Base-by-base conservation (phyloP, 2,797 vertebrate genomes). In the Pristis pectinata region DNA sequence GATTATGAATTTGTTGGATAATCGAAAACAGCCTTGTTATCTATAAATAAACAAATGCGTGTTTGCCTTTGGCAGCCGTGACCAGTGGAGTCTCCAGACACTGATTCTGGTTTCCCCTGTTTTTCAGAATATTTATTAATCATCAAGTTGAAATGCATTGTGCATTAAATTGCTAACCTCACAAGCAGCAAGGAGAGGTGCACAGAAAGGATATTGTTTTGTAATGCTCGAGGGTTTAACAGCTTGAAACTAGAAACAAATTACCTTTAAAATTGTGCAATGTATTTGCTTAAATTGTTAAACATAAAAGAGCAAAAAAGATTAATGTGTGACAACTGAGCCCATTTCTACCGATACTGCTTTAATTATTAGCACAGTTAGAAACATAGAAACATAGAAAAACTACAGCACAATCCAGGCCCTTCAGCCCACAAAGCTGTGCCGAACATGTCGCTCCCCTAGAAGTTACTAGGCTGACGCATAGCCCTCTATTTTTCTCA, bases 11-110 rank as follows among this genome's bases (percentile, higher is more conserved):
- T 91, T 64, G n/a, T 61, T 91, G 7, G 87, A 91, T 91, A 91
- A 91, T 91, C 34, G n/a, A n/a, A 91, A 91, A 67, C 59, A 91
- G 87, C n/a, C 87, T 91, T 41, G 87, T 41, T 91, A 91, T 91
- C 87, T 91, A 91, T 91, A 91, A 91, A 91, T 91, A 91, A 91
- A 91, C 30, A 67, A 67, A 41, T 67, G 61, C 2, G 59, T 91
- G 37, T 22, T 67, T 91, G 87, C 41, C 87, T 91, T 91, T 91
- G 87, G 59, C 87, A 67, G 61, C n/a, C 49, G 59, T 41, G 87
- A 64, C 59, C 87, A 67, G 17, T 24, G n/a, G 61, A 91, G 87
- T 91, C 87, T 91, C 87, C 59, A 91, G 87, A 91, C 59, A 19
- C 64, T 67, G 61, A 91, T 67, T 41, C 19, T 67, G 61, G 87